Evolutionary conservation across 1,140 invertebrate genomes (phyloP).

Genomic region (Acromyrmex echinatior): DNA sequence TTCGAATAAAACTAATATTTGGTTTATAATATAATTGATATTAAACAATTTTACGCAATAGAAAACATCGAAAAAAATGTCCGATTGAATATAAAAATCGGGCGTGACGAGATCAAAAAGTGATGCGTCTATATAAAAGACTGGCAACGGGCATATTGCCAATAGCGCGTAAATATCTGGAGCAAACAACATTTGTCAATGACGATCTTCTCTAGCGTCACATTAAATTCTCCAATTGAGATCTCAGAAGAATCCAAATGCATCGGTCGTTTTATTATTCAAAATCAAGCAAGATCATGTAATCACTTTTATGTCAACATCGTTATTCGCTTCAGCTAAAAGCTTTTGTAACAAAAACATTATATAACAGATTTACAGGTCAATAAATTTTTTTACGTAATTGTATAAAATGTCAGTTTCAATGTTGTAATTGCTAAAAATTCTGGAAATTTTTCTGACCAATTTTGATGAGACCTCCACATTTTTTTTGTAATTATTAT

Average conservation of each 20-base stretch:
- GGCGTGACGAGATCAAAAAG: conserved; percentile 41
- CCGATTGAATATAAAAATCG: conserved; percentile 19
- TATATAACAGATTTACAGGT: neutral
- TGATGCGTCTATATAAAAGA: conserved; percentile 24
- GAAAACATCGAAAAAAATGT: neutral
- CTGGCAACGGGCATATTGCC: neutral
- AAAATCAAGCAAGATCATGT: neutral
- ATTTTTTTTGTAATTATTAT: neutral
- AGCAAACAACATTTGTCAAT: conserved; percentile 47
- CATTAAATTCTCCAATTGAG: neutral
- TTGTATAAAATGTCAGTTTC: neutral
- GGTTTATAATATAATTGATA: conserved; percentile 41
- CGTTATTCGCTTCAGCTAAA: neutral
- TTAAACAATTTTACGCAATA: conserved; percentile 5
- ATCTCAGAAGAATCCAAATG: neutral
- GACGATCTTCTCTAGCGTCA: neutral
- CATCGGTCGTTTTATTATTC: neutral
- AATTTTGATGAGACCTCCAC: neutral
- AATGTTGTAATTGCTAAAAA: neutral
- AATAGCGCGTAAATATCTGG: conserved; percentile 22
- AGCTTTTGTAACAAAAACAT: conserved; percentile 1
- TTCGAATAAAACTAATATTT: conserved; percentile 22
- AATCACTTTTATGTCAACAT: neutral
- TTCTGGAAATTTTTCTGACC: neutral
- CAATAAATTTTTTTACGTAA: neutral